Base-by-base conservation (phyloP, 1,140 invertebrate species). In the Eumaeus atala region DNA sequence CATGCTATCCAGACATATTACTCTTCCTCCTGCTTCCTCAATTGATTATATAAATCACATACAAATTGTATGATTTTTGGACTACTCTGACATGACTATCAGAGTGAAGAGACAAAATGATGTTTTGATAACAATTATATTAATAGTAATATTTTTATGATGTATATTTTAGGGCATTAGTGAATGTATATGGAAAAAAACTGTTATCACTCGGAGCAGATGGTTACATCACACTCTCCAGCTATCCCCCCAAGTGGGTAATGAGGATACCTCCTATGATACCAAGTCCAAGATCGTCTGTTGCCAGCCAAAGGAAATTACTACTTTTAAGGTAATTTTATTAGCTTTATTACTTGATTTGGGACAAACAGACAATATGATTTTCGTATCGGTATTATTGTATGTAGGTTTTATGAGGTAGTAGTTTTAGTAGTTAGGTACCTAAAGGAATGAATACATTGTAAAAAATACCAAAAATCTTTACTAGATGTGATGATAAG, bases 171-270 rank as follows among this genome's bases (percentile, higher is more conserved):
- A 88, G 93, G 64, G 89, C 92, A 7, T 77, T 97, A 33, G 86
- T 93, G 21, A 85, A 90, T 61, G 21, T 28, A 28, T 28, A 28
- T 28, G 87, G 89, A 21, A 88, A 90, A 1, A 91, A 91, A 66
- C 82, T 97, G 17, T 91, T 93, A 70, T 96, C 95, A 2, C 94
- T 91, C 59, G 95, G 94, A 34, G 87, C 93, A 14, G 94, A 95
- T 85, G 93, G 93, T 1, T 92, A 95, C 70, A 80, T 96, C 1
- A 91, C 91, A 4, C 77, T 93, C 16, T 92, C 91, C 44, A 90
- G 88, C 62, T 90, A 89, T 8, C 91, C 89, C 3, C 92, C 91
- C 1, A 92, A 92, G 83, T 88, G 89, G 58, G 72, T 93, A 4
- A 83, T 92, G 50, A 92, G 93, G 75, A 91, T 93, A 77, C 93